phyloP scores from a whole-genome alignment of 2,113 vertebrate species.

The Callocephalon fimbriatum region DNA sequence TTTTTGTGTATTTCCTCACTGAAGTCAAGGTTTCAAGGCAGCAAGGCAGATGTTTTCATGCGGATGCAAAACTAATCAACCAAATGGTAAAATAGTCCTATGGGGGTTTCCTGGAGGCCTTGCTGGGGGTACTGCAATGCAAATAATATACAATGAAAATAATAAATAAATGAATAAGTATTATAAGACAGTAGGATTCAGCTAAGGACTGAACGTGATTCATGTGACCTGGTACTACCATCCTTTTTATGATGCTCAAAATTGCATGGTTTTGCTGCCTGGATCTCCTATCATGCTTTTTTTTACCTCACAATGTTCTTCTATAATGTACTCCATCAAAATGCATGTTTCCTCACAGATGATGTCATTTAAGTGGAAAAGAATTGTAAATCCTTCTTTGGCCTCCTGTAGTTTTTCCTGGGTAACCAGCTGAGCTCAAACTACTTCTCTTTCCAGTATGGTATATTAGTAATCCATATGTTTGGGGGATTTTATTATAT shows the following conservation, averaged over 20 bases:
- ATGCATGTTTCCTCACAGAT: background rate
- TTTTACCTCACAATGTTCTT: background rate
- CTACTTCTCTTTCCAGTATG: background rate
- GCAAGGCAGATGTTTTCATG: slow-evolving; percentile 50
- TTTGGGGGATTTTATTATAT: background rate
- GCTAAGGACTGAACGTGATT: background rate
- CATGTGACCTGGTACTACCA: background rate
- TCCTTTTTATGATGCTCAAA: background rate
- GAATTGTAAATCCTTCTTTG: slow-evolving; percentile 31
- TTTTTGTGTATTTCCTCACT: background rate
- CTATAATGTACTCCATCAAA: background rate
- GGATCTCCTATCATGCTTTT: background rate
- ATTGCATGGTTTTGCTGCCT: background rate
- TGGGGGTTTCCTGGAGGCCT: slow-evolving; percentile 30
- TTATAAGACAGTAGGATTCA: background rate
- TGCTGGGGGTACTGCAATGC: background rate
- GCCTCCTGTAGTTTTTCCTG: slow-evolving; percentile 10
- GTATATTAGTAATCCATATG: background rate
- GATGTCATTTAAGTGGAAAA: slow-evolving; percentile 20
- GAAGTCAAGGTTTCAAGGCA: slow-evolving; percentile 20
- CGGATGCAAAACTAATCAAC: slow-evolving; percentile 61
- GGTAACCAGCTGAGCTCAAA: background rate
- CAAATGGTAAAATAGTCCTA: slow-evolving; percentile 10
- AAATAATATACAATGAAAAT: slow-evolving; percentile 4
- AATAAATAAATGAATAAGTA: background rate